phyloP scores from a whole-genome alignment of 2,888 invertebrate genomes.

The Tiphia femorata region DNA sequence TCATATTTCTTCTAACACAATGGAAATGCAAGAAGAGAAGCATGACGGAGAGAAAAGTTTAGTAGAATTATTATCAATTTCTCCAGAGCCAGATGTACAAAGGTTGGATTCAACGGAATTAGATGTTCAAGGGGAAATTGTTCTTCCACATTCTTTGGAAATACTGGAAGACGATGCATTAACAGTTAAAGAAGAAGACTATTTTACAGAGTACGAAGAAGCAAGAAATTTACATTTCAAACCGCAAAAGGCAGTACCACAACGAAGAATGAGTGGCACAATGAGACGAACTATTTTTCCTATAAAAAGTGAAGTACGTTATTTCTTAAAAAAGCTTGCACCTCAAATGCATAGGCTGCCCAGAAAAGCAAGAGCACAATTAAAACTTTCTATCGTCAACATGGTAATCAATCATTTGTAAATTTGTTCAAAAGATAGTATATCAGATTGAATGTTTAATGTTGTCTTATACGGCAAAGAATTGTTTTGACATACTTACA shows the following conservation, averaged over 20 bases:
- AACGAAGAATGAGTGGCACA: conserved; percentile 43
- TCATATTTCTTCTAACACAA: conserved; percentile 6
- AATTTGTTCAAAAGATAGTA: conserved; percentile 24
- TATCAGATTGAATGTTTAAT: no score
- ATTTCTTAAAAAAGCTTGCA: conserved; percentile 59
- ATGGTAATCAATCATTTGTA: conserved; percentile 64
- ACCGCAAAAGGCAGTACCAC: conserved; percentile 14
- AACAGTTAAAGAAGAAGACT: conserved; percentile 31
- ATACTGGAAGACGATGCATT: conserved; percentile 31
- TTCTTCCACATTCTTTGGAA: conserved; percentile 33
- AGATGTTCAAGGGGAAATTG: conserved; percentile 30
- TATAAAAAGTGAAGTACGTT: conserved; percentile 57
- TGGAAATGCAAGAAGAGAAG: conserved; percentile 21
- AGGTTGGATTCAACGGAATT: conserved; percentile 19
- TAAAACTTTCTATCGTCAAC: conserved; percentile 64
- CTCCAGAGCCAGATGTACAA: conserved; percentile 26
- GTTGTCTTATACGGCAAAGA: no score
- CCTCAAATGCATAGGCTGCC: conserved; percentile 63
- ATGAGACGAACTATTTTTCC: conserved; percentile 60
- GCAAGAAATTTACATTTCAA: conserved; percentile 19
- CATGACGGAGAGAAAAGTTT: conserved; percentile 26
- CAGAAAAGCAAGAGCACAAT: conserved; percentile 59
- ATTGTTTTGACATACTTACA: no score
- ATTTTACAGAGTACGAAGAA: conserved; percentile 38
- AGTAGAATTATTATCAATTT: conserved; percentile 42